phyloP scores from a whole-genome alignment of 2,113 vertebrate species.

The Cynopterus brachyotis region DNA sequence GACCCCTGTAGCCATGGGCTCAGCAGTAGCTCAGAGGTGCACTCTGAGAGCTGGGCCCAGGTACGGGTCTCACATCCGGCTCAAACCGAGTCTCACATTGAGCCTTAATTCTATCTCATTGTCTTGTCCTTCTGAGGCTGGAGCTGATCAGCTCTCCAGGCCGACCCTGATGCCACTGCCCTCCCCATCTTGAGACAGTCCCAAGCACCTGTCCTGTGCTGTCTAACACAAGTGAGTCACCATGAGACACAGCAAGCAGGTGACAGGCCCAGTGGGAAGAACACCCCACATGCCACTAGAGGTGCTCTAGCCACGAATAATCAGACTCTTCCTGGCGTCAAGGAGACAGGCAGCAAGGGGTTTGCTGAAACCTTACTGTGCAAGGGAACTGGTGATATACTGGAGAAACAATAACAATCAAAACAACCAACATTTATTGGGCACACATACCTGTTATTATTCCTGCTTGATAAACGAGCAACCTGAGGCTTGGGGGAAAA shows the following conservation, averaged over 20 bases:
- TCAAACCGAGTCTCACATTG: too few species aligned
- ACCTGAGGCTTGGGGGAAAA: neutral
- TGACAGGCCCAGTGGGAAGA: neutral
- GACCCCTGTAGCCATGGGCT: neutral
- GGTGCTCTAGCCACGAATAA: neutral
- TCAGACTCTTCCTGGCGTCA: neutral
- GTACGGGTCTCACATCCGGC: neutral
- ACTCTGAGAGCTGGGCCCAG: neutral
- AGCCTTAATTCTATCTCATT: neutral
- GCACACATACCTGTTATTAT: accelerated
- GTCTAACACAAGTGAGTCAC: neutral
- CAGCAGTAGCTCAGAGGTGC: neutral
- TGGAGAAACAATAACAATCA: neutral
- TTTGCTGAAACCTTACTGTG: neutral
- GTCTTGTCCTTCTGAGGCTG: neutral
- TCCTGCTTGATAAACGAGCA: neutral
- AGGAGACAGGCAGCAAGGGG: neutral
- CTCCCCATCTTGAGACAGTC: neutral
- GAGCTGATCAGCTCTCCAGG: neutral
- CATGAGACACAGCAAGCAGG: neutral
- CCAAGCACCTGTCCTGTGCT: neutral
- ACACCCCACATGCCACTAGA: accelerated
- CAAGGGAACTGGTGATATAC: neutral
- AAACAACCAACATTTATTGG: accelerated
- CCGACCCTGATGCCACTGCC: neutral